Evolutionary conservation across 2,797 vertebrate species (phyloP).

Genomic region (Fratercula arctica): DNA sequence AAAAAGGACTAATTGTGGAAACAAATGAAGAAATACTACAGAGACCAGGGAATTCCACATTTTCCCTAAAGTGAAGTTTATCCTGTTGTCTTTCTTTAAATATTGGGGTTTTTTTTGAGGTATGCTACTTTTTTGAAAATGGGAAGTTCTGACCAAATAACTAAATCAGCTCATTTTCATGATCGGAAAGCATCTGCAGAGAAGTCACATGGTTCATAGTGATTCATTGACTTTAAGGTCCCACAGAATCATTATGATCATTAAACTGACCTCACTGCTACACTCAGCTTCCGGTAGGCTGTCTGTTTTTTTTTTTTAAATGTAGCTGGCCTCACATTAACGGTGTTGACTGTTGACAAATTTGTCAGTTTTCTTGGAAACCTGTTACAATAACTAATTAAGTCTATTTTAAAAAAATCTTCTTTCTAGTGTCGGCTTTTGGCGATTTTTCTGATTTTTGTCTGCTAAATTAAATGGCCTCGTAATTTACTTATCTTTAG

Average conservation of each 20-base stretch:
- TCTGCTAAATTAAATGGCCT: neutral
- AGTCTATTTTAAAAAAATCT: neutral
- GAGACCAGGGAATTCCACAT: neutral
- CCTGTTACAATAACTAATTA: neutral
- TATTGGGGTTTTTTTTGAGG: neutral
- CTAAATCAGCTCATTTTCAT: neutral
- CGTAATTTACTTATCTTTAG: neutral
- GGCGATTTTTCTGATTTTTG: neutral
- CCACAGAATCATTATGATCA: neutral
- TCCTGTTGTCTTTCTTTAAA: neutral
- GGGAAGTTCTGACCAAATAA: neutral
- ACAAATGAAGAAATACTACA: neutral
- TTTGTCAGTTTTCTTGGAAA: neutral
- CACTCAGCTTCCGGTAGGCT: neutral
- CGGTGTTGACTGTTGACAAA: neutral
- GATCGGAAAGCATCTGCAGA: neutral
- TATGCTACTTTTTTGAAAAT: neutral
- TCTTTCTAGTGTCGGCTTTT: neutral
- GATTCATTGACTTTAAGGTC: neutral
- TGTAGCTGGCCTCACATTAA: neutral
- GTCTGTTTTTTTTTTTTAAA: neutral
- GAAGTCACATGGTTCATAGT: neutral
- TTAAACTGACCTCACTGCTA: neutral
- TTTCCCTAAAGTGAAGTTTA: neutral
- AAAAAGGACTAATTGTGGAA: neutral